Base-by-base conservation (phyloP, 2,888 invertebrate species). In the Ernsta delagoae region DNA sequence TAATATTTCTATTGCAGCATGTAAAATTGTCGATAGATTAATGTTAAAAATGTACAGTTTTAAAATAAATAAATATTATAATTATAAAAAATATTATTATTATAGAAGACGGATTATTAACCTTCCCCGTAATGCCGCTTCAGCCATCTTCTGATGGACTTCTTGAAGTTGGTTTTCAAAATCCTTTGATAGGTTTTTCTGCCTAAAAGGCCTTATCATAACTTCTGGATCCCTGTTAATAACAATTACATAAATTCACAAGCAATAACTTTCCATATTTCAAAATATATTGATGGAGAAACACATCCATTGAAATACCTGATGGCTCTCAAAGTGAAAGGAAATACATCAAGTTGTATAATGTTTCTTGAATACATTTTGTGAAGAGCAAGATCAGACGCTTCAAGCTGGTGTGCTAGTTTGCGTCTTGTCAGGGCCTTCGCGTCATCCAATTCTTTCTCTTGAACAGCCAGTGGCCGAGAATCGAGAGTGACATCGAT, bases 311-410 rank as follows among this genome's bases (percentile, higher is more conserved):
- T 36, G 5, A 36, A 54, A 39, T 67, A 95, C 95, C 90, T 91
- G 53, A 96, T 94, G 1, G 94, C 95, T 61, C 83, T 86, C 0
- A 96, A 87, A 12, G 89, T 89, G 62, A 96, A 94, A 0, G 96
- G 96, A 77, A 94, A 95, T 34, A 95, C 93, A 69, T 96, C 95
- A 45, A 97, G 84, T 7, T 95, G 94, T 70, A 95, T 92, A 16
- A 96, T 94, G 75, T 96, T 97, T 75, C 96, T 94, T 5, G 94
- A 89, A 79, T 94, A 90, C 78, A 97, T 90, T 80, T 96, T 96
- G 34, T 94, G 79, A 12, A 95, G 86, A 2, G 91, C 94, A 4
- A 96, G 80, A 74, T 95, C 94, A 0, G 96, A 96, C 72, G 96
- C 96, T 75, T 96, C 96, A 3, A 96, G 91, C 72, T 96, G 95